Evolutionary conservation across 1,140 invertebrate species (phyloP), one percentile per base, ranked within the genome.

Genomic region (Arctopsyche grandis): DNA sequence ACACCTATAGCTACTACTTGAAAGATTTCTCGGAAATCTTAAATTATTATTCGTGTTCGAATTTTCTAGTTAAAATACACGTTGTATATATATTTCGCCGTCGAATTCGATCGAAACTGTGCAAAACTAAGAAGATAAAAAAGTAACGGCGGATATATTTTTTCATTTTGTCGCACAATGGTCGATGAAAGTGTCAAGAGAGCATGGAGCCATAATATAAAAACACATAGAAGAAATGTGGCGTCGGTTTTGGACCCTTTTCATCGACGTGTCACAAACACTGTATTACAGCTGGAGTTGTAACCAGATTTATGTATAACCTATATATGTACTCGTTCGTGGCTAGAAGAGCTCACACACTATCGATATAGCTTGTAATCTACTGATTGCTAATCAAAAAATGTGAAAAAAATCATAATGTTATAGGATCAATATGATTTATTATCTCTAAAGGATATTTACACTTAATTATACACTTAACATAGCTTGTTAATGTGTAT

Each of bases 201-300:
- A 60, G 56, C 21, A 60, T 60, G 24, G 29, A 16, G 22, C 0
- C 14, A 29, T 29, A 38, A 10, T 43, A 29, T 16, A 69, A 38
- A 69, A 29, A 26, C 21, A 12, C 10, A 21, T 21, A 21, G 12
- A 12, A 16, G 21, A 21, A 21, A 69, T 69, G 29, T 69, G 66
- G 16, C 9, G 21, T 10, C 9, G 66, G 60, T 66, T 66, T 22
- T 66, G 29, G 38, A 73, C 38, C 44, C 69, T 52, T 38, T 73
- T 73, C 69, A 29, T 16, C 7, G 22, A 52, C 16, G 44, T 52
- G 69, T 73, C 69, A 73, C 69, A 52, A 73, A 52, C 69, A 73
- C 21, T 48, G 29, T 73, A 73, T 73, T 46, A 73, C 38, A 12
- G 12, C 69, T 73, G 69, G 69, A 48, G 3, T 7, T 73, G 44